A percentile compares a stretch with the other conserved stretches of the same genome.
These are phyloP conservation scores for Apodemus speciosus DNA, from an alignment of 2,113 vertebrate genomes.

Conservation along the genomic window DNA sequence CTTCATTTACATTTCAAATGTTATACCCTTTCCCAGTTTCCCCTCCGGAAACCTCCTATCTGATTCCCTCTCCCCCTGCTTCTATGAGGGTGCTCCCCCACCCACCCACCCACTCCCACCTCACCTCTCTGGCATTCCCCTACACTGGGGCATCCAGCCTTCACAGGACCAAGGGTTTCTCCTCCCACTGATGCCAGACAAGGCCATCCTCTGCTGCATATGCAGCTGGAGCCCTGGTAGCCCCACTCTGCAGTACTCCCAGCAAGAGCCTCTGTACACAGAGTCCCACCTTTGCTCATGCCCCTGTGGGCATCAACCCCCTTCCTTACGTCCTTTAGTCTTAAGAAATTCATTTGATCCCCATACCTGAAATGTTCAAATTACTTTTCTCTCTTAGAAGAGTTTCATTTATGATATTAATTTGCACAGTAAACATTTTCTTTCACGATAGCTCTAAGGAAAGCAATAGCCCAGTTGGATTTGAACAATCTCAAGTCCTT, in stretches of 20 bases:
- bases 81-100: no score
- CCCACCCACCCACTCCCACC: no score
- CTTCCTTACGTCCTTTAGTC: neutral
- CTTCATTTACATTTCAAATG: no score
- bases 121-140: no score
- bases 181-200: no score
- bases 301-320: neutral
- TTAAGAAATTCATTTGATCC: constrained; percentile 24
- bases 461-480: constrained; percentile 39
- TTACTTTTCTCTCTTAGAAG: constrained; percentile 50
- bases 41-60: no score
- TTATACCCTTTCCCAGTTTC: no score
- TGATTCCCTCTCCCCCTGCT: no score
- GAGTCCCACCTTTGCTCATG: neutral
- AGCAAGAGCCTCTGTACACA: neutral
- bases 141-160: no score
- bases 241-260: neutral
- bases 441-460: constrained; percentile 49
- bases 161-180: no score
- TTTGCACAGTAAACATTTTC: constrained; percentile 57
- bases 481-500: constrained; percentile 48
- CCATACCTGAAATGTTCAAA: constrained; percentile 29
- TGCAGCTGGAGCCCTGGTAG: neutral
- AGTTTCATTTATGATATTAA: constrained; percentile 44
- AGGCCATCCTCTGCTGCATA: no score